Conservation (phyloP, 1,140 invertebrate species). For the Bacillus rossius region DNA sequence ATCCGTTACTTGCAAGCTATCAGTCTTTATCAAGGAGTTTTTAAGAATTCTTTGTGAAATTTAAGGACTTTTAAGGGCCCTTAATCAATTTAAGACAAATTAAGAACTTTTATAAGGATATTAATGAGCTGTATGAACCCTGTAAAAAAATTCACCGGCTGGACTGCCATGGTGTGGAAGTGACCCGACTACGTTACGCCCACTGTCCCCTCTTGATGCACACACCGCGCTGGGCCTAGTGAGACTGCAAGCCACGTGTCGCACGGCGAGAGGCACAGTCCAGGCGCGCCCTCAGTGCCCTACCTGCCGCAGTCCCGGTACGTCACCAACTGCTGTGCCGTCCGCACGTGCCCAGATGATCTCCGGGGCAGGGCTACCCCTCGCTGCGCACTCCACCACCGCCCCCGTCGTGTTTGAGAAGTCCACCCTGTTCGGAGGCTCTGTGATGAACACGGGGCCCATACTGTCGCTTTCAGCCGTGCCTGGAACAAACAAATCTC, state of each 20-base stretch:
- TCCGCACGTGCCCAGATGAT: constrained; percentile 88
- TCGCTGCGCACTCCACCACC: constrained; percentile 85
- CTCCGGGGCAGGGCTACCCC: constrained; percentile 83
- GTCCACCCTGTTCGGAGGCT: constrained; percentile 85
- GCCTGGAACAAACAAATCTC: constrained; percentile 28
- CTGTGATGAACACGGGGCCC: constrained; percentile 87
- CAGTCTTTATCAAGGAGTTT: no score
- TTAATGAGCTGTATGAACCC: no score
- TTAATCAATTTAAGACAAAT: no score
- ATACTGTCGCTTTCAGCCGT: constrained; percentile 61
- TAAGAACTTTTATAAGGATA: no score
- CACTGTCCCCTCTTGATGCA: no score
- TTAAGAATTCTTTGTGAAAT: no score
- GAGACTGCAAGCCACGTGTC: neutral
- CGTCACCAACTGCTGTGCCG: constrained; percentile 81
- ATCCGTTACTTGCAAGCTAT: no score
- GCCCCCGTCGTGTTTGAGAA: constrained; percentile 93
- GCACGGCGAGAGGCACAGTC: neutral
- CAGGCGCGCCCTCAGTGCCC: constrained; percentile 2
- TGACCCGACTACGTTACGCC: no score
- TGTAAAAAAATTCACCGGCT: no score
- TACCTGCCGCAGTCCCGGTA: constrained; percentile 80
- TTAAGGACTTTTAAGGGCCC: no score
- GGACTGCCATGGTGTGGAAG: no score
- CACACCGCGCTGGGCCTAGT: no score